A percentile compares a stretch with the other conserved stretches of the same genome.
Conservation (phyloP, 2,888 invertebrate species). For the Andrena haemorrhoa region DNA sequence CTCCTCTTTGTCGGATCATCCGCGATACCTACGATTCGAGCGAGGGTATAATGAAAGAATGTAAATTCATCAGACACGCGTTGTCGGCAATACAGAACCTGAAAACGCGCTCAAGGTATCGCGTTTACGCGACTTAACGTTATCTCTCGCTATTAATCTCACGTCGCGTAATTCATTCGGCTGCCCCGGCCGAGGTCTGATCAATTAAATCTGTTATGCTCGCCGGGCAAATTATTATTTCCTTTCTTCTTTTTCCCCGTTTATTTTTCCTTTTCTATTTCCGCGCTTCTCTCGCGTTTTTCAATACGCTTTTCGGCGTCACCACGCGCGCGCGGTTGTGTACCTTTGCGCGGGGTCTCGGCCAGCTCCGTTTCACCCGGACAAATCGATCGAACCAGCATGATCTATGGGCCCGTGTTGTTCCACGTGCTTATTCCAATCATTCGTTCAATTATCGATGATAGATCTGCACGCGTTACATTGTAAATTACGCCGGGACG, state of each 20-base stretch:
- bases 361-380: conserved; percentile 18
- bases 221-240: conserved; percentile 9
- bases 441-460: conserved; percentile 62
- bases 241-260: neutral
- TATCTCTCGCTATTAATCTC: conserved; percentile 55
- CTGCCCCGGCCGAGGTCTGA: conserved; percentile 25
- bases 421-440: conserved; percentile 52
- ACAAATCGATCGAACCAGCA: conserved; percentile 54
- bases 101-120: conserved; percentile 43
- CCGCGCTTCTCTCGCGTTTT: neutral
- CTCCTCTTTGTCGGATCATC: conserved; percentile 25
- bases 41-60: conserved; percentile 16
- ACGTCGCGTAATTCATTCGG: conserved; percentile 48
- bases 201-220: conserved; percentile 48
- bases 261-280: neutral
- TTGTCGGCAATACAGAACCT: conserved; percentile 37
- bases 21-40: neutral
- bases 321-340: neutral
- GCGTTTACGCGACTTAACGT: conserved; percentile 53
- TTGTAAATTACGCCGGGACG: conserved; percentile 45
- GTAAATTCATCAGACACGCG: conserved; percentile 4
- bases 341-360: too few relatives aligned
- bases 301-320: neutral
- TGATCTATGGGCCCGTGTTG: conserved; percentile 51
- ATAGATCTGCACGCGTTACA: conserved; percentile 48